Evolutionary conservation across 2,113 vertebrate genomes (phyloP).

Genomic region (Amphiprion ocellaris): DNA sequence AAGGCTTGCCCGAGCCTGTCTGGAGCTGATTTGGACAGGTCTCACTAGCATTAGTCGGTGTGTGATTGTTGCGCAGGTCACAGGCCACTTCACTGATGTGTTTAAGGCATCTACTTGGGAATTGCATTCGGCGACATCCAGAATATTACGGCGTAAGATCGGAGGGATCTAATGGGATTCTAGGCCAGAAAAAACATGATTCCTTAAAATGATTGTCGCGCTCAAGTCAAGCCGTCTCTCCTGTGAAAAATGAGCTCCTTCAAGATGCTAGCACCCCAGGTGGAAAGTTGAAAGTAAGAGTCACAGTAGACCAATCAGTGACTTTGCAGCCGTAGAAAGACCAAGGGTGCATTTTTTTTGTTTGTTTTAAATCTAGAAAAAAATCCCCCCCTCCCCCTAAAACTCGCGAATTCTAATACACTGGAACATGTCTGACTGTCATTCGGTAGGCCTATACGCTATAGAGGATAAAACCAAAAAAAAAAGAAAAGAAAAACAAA

Average conservation of each 20-base stretch:
- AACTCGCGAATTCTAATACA: constrained; percentile 86
- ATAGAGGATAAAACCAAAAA: constrained; percentile 73
- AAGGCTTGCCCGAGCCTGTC: constrained; percentile 78
- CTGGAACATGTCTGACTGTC: constrained; percentile 88
- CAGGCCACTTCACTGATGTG: constrained; percentile 83
- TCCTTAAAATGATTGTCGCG: constrained; percentile 83
- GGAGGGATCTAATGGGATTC: constrained; percentile 41
- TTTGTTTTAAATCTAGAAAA: constrained; percentile 76
- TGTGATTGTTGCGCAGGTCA: constrained; percentile 87
- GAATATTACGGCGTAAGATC: constrained; percentile 52
- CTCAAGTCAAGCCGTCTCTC: constrained; percentile 95
- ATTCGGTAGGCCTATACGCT: constrained; percentile 92
- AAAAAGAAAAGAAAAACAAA: constrained; percentile 71
- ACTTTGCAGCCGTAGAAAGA: constrained; percentile 94
- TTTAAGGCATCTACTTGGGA: constrained; percentile 88
- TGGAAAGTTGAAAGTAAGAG: constrained; percentile 88
- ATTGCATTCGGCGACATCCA: constrained; percentile 78
- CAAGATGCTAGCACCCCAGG: constrained; percentile 92
- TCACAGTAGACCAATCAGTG: constrained; percentile 95
- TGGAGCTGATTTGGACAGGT: constrained; percentile 80
- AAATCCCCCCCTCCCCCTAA: constrained; percentile 78
- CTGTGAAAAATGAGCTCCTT: constrained; percentile 84
- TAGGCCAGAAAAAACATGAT: constrained; percentile 32
- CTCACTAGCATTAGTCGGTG: constrained; percentile 78
- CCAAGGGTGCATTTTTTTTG: constrained; percentile 86